These are phyloP conservation scores for Autographa pulchrina DNA, from an alignment of 2,888 invertebrate species.

Conservation along the genomic window DNA sequence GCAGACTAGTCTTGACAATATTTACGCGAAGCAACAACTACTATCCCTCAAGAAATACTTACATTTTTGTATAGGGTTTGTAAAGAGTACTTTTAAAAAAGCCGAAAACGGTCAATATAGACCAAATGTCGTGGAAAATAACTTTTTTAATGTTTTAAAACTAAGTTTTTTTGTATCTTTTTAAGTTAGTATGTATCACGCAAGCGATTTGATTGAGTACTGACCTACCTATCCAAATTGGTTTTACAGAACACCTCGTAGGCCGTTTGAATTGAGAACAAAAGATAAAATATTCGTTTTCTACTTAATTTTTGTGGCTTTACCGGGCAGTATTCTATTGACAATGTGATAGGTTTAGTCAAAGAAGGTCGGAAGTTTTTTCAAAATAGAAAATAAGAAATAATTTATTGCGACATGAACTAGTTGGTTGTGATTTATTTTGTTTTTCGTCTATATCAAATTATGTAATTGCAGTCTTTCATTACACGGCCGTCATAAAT, in stretches of 20 bases:
- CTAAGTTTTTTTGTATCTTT: conserved; percentile 68
- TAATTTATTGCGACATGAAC: conserved; percentile 6
- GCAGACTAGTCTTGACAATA: no score
- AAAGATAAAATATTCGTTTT: not conserved
- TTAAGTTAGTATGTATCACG: conserved; percentile 59
- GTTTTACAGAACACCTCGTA: conserved; percentile 68
- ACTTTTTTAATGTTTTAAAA: conserved; percentile 41
- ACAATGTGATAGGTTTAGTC: not conserved
- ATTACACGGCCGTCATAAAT: not conserved
- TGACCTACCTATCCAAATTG: conserved; percentile 49
- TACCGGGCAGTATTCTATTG: conserved; percentile 8
- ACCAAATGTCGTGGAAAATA: conserved; percentile 41
- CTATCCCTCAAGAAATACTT: conserved; percentile 47
- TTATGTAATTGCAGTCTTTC: not conserved
- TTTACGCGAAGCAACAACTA: not conserved
- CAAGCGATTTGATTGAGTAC: conserved; percentile 74
- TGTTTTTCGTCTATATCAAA: not conserved
- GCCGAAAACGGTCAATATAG: conserved; percentile 25
- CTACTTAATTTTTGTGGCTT: not conserved
- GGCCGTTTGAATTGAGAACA: conserved; percentile 62
- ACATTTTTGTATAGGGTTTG: conserved; percentile 63
- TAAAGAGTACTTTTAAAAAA: conserved; percentile 48
- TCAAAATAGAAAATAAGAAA: not conserved
- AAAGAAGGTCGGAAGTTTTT: not conserved
- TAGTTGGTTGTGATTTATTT: conserved; percentile 25